A percentile compares a stretch with the other conserved stretches of the same genome.
Conservation (phyloP, 2,888 invertebrate species). For the Volucella bombylans region DNA sequence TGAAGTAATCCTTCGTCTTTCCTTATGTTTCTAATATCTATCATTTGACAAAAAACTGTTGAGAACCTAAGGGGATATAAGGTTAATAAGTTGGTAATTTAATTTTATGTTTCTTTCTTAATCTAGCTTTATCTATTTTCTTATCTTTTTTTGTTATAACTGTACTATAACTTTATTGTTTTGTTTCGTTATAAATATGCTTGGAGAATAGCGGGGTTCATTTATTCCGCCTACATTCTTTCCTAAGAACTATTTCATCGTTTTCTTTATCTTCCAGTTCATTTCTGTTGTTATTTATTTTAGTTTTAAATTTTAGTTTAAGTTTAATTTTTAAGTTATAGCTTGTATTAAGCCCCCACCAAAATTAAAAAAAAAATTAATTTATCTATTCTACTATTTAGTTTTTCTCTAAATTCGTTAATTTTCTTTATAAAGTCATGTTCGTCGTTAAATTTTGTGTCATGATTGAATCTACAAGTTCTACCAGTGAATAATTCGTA, state of each 20-base stretch:
- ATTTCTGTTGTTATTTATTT: too few relatives aligned
- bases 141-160: neutral
- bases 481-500: too few relatives aligned
- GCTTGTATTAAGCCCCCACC: too few relatives aligned
- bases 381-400: conserved; percentile 11
- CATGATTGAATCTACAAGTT: too few relatives aligned
- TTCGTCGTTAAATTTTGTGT: neutral
- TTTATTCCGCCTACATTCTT: conserved; percentile 38
- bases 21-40: too few relatives aligned
- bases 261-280: neutral
- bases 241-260: conserved; percentile 25
- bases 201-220: neutral
- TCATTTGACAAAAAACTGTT: neutral
- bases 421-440: conserved; percentile 3
- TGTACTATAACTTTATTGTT: conserved; percentile 31
- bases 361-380: too few relatives aligned
- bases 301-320: too few relatives aligned
- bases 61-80: too few relatives aligned
- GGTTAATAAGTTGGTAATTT: too few relatives aligned
- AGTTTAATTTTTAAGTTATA: too few relatives aligned
- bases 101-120: too few relatives aligned
- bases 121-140: too few relatives aligned
- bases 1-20: neutral
- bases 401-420: neutral
- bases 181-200: conserved; percentile 18